Evolutionary conservation across 2,113 vertebrate genomes (phyloP).

Genomic region (Leuciscus idus): DNA sequence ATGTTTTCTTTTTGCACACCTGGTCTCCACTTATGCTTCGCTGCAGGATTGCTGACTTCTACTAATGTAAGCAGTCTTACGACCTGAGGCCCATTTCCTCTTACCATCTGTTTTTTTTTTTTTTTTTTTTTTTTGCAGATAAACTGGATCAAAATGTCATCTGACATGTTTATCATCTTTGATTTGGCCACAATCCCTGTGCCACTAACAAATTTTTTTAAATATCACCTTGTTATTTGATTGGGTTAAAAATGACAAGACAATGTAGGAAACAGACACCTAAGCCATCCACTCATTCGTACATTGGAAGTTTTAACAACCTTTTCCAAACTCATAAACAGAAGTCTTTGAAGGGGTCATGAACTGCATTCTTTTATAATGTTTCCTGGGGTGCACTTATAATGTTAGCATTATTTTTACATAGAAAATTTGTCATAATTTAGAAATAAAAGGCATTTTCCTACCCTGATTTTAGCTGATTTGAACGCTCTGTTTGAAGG

Average conservation of each 20-base stretch:
- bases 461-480: no score
- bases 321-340: background rate
- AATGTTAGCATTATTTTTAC: no score
- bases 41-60: conserved; percentile 41
- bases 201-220: background rate
- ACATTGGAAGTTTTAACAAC: background rate
- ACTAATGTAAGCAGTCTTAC: conserved; percentile 43
- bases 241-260: background rate
- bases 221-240: background rate
- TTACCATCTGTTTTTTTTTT: conserved; percentile 44
- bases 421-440: no score
- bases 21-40: conserved; percentile 43
- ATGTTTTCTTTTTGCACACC: conserved; percentile 32
- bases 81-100: conserved; percentile 38
- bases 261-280: background rate
- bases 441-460: no score
- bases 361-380: no score
- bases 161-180: conserved; percentile 17
- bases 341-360: no score
- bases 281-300: background rate
- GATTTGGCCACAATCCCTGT: conserved; percentile 7
- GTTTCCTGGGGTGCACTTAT: no score
- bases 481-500: no score
- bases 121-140: background rate
- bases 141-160: conserved; percentile 36